Percentiles rank a stretch among this genome's conserved stretches.
phyloP scores from a whole-genome alignment of 2,113 vertebrate species.

The Oxygymnocypris stewartii region DNA sequence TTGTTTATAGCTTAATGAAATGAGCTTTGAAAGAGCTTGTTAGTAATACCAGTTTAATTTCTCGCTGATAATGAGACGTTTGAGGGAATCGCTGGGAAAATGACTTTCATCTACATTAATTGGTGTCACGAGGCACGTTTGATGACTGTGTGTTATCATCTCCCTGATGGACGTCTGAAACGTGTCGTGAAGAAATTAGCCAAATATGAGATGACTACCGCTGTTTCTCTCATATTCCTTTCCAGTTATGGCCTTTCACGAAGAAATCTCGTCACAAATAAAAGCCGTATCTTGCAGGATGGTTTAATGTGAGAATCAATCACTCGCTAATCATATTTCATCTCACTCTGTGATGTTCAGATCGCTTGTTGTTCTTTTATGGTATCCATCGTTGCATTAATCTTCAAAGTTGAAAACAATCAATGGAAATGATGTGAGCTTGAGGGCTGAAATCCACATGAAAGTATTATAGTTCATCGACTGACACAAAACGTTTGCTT shows the following conservation, averaged over 20 bases:
- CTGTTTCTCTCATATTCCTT: neutral
- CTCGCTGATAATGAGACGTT: neutral
- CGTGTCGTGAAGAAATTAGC: neutral
- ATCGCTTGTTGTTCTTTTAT: neutral
- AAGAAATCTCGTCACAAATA: neutral
- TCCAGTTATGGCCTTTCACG: neutral
- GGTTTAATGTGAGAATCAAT: neutral
- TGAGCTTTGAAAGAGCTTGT: neutral
- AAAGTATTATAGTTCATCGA: neutral
- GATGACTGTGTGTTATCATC: constrained; percentile 5
- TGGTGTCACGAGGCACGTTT: neutral
- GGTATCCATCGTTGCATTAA: neutral
- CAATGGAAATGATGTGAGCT: neutral
- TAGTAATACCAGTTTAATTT: neutral
- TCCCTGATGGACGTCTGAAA: neutral
- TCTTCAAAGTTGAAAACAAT: constrained; percentile 6
- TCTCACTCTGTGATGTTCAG: neutral
- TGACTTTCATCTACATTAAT: neutral
- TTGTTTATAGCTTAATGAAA: neutral
- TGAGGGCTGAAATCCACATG: neutral
- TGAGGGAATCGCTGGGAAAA: constrained; percentile 12
- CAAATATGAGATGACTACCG: neutral
- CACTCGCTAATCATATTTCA: neutral
- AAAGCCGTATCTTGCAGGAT: neutral
- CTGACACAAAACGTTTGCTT: neutral